Conservation (phyloP, 1,140 invertebrate species). For the Bicyclus anynana region DNA sequence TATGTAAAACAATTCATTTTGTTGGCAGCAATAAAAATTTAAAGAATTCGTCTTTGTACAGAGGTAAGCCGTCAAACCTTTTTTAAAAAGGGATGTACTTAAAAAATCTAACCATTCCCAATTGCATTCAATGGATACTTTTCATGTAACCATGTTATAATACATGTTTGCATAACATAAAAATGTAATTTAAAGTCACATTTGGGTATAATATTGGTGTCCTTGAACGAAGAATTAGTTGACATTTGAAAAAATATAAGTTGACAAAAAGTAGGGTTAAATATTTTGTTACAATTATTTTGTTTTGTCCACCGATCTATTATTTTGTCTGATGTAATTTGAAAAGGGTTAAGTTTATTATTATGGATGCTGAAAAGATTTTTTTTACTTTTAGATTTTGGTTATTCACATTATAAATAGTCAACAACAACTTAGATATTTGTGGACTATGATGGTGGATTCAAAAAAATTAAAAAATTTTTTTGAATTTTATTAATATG, state of each 20-base stretch:
- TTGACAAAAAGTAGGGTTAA: not conserved
- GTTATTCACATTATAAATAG: too few species aligned
- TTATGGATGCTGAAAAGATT: too few species aligned
- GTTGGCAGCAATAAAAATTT: not conserved
- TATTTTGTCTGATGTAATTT: too few species aligned
- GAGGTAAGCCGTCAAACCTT: not conserved
- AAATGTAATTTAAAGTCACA: slow-evolving; percentile 4
- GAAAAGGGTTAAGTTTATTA: too few species aligned
- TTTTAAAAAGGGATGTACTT: not conserved
- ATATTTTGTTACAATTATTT: not conserved
- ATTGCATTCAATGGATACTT: not conserved
- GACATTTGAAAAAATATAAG: not conserved
- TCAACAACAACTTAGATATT: too few species aligned
- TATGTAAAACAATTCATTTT: not conserved
- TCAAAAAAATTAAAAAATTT: too few species aligned
- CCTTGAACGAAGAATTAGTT: not conserved
- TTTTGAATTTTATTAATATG: too few species aligned
- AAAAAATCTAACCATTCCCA: not conserved
- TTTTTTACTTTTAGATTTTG: too few species aligned
- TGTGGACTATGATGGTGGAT: too few species aligned
- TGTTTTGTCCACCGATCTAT: too few species aligned
- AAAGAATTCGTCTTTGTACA: not conserved
- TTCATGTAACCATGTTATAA: not conserved
- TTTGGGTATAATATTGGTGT: not conserved
- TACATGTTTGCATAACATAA: slow-evolving; percentile 5